A percentile compares a stretch with the other conserved stretches of the same genome.
Evolutionary conservation across 2,888 invertebrate species (phyloP).

Genomic region (Nomada flava): DNA sequence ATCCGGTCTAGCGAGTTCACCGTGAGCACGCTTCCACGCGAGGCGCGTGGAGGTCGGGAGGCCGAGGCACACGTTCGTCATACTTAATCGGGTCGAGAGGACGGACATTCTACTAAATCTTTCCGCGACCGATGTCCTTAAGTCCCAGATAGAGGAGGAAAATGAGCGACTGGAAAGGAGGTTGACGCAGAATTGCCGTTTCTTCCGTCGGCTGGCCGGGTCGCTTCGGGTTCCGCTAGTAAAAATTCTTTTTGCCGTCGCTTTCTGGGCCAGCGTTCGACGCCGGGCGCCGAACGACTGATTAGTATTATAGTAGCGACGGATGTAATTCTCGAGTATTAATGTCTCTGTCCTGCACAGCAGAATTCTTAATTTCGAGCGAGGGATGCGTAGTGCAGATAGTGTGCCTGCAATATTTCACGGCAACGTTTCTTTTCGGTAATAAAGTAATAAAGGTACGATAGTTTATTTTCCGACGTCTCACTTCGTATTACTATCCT

Average conservation of each 20-base stretch:
- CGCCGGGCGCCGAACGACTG: constrained; percentile 3
- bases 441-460: too few species aligned
- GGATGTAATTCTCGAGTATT: too few species aligned
- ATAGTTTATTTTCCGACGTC: too few species aligned
- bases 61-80: constrained; percentile 56
- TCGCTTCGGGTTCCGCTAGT: constrained; percentile 25
- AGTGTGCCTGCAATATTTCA: too few species aligned
- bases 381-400: too few species aligned
- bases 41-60: constrained; percentile 57
- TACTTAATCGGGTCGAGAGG: constrained; percentile 67
- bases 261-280: constrained; percentile 57
- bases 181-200: constrained; percentile 65
- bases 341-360: too few species aligned
- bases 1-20: constrained; percentile 30
- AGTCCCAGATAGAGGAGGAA: constrained; percentile 68
- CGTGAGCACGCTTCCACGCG: constrained; percentile 15
- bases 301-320: constrained; percentile 18
- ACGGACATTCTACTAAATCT: constrained; percentile 68
- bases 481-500: too few species aligned
- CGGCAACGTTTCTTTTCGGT: too few species aligned
- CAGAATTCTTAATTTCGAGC: background rate
- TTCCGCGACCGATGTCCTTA: constrained; percentile 62
- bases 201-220: constrained; percentile 45
- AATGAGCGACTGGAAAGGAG: constrained; percentile 71
- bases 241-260: constrained; percentile 61